Base-by-base conservation (phyloP, 2,113 vertebrate genomes). In the Arvicanthis niloticus region DNA sequence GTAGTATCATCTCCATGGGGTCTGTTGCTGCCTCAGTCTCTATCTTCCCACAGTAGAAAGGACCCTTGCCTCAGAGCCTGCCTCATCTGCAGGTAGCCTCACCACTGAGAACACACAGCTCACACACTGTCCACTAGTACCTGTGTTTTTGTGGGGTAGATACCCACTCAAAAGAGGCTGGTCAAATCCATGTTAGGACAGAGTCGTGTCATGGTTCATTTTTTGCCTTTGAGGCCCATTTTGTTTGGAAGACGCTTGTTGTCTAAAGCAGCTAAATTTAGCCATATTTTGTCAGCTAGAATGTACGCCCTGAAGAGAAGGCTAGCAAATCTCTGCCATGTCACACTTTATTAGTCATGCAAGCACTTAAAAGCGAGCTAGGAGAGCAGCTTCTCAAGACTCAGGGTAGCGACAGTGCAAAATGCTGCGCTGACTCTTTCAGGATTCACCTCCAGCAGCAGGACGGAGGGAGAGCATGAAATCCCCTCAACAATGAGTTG, bases 281-380 rank as follows among this genome's bases (percentile, higher is more conserved):
- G 98, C 97, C 94, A 73, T 97, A 97, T 98, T 98, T 98, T 97
- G 98, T 98, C 98, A 98, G 98, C 98, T 98, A 98, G 98, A 98
- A 98, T 97, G 98, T 98, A 97, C 48, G 78, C 95, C 97, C 91
- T 62, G 93, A 98, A 98, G 98, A 99, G 98, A 98, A 98, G 98
- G 98, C 97, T 97, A 97, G 98, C 97, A 98, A 98, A 98, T 98
- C 98, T 98, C 97, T 98, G 98, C 98, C 95, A 97, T 98, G 99
- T 99, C 99, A 98, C 98, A 98, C 99, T 98, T 98, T 97, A 98
- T 99, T 99, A 99, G 98, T 99, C 98, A 99, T 97, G 98, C 98
- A 65, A 98, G 98, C 98, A 98, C 98, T 98, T 98, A 98, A 98
- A 98, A 98, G 98, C 70, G 8, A 76, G 91, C 97, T 98, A 89